phyloP scores from a whole-genome alignment of 2,888 invertebrate species.

The Sepioteuthis lessoniana region DNA sequence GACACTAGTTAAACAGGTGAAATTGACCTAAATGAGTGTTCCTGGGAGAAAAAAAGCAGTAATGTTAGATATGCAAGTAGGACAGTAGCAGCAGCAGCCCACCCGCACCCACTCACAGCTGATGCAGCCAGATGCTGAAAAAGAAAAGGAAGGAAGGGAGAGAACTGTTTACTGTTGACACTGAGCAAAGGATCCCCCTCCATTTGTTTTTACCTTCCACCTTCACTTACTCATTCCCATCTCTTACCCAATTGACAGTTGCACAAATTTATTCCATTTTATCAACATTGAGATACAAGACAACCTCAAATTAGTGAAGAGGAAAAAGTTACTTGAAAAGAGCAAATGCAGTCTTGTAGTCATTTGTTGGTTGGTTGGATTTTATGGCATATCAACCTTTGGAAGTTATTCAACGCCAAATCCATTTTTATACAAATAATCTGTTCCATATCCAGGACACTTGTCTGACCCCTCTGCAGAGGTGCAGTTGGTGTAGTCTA shows the following conservation, averaged over 20 bases:
- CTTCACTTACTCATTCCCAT: background rate
- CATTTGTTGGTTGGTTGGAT: too few species aligned
- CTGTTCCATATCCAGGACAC: too few species aligned
- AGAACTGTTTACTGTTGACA: background rate
- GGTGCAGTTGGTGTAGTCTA: too few species aligned
- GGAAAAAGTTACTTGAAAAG: background rate
- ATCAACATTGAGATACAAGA: background rate
- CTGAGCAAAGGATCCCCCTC: background rate
- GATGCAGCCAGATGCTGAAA: background rate
- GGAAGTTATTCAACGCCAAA: too few species aligned
- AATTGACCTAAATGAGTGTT: conserved; percentile 7
- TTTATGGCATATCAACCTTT: too few species aligned
- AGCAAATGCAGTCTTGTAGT: background rate
- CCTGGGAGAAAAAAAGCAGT: background rate
- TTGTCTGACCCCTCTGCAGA: too few species aligned
- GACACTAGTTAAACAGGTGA: background rate
- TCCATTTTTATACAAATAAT: too few species aligned
- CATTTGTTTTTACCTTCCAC: background rate
- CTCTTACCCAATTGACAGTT: background rate
- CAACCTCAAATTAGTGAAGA: background rate
- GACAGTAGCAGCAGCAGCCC: background rate
- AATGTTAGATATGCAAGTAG: conserved; percentile 20
- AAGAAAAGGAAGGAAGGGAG: background rate
- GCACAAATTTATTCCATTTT: background rate
- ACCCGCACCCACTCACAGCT: background rate